Evolutionary conservation across 1,140 invertebrate species (phyloP), one percentile per base, ranked within the genome.

Genomic region (Heliconius himera): DNA sequence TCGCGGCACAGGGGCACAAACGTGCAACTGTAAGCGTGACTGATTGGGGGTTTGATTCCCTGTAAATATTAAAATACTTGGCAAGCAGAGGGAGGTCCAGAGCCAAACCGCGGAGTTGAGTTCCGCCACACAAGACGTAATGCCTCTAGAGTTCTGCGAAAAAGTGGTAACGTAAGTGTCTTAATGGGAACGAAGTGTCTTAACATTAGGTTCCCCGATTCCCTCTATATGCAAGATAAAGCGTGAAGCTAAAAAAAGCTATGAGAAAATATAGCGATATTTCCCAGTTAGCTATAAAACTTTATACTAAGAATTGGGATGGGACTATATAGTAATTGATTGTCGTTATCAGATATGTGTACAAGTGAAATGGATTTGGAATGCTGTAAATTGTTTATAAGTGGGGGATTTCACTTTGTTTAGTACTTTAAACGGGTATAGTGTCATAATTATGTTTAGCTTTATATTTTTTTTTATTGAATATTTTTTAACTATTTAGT

Each of bases 371-470:
- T 75, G 70, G 70, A 71, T 75, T 75, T 54, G 78, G 73, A 79
- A 75, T 74, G 26, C 73, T 71, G 66, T 79, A 79, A 79, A 79
- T 75, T 70, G 29, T 75, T 71, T 75, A 54, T 72, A 79, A 79
- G 20, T 75, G 78, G 74, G 66, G 73, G 36, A 71, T 71, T 74
- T 71, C 36, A 70, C 66, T 79, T 49, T 38, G 73, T 79, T 79
- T 79, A 74, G 70, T 70, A 29, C 18, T 54, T 54, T 51, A 36
- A 77, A 77, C 46, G 76, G 29, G 2, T 22, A 8, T 29, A 16
- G 75, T 54, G 70, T 72, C 70, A 72, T 51, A 72, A 72, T 71
- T n/a, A 77, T 51, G 18, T 72, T 20, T 36, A 3, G 41, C n/a
- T 72, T 11, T 66, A 66, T 16, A 66, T 11, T 66, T 18, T 29